Evolutionary conservation across 2,888 invertebrate species (phyloP), one percentile per base, ranked within the genome.

Genomic region (Chironomus riparius): DNA sequence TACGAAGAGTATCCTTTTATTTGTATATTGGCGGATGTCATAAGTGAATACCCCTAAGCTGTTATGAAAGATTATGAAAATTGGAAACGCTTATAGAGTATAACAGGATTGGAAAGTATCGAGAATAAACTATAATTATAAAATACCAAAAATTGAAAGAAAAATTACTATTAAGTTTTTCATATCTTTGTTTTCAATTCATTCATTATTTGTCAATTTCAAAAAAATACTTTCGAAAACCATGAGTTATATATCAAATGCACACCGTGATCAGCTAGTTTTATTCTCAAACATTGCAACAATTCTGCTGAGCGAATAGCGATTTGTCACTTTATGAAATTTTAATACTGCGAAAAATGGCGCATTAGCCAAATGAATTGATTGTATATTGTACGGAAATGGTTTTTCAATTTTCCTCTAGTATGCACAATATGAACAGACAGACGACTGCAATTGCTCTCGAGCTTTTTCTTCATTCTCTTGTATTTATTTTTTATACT

Each of bases 371-470:
- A 65, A 65, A 65, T 22, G 24, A 65, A 65, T 65, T 65, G 65
- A 65, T 65, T 65, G 65, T 22, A 65, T 56, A 47, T 24, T 13
- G 15, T 47, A 38, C 47, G 50, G 50, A 71, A 71, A 71, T 71
- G 71, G 71, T 50, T 71, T 71, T 71, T 50, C 71, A 71, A 71
- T 71, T 15, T 38, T 68, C 65, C 24, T 65, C 12, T 24, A 13
- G 22, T 56, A 56, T 56, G n/a, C n/a, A n/a, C n/a, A n/a, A 15
- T 15, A 56, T 56, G 18, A 15, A 56, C 56, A 56, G 18, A 15
- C 18, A 56, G 50, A 15, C 6, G 15, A 56, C 15, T 56, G 15
- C 18, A 56, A 56, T 18, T 56, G 56, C 15, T 56, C 18, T 38
- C 1, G 10, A 38, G 38, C 56, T 15, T 15, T 56, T 56, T 18